Percentiles rank a stretch among this genome's conserved stretches.
Evolutionary conservation across 2,113 vertebrate genomes (phyloP).

Genomic region (Cardinalis cardinalis): DNA sequence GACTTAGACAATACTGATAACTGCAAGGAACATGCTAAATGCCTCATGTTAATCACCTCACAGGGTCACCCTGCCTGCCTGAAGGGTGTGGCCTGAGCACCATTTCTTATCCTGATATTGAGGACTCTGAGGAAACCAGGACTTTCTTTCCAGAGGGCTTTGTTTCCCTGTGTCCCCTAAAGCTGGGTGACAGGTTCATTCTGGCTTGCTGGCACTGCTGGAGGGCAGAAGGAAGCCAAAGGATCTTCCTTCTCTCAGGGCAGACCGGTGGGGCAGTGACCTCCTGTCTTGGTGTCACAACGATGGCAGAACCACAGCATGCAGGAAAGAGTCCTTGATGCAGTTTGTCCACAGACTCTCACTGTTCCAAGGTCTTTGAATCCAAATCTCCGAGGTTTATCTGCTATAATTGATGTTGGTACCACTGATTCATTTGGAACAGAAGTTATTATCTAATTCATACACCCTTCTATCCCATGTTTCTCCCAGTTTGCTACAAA

Average conservation of each 20-base stretch:
- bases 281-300: accelerated
- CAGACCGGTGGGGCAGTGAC: neutral
- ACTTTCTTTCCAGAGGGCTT: neutral
- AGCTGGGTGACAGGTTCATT: neutral
- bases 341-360: neutral
- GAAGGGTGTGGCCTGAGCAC: neutral
- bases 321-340: neutral
- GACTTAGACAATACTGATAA: neutral
- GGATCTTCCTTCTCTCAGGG: neutral
- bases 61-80: neutral
- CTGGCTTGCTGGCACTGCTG: neutral
- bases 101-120: neutral
- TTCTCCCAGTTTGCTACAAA: neutral
- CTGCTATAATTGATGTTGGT: neutral
- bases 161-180: neutral
- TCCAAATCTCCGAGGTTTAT: neutral
- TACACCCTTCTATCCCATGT: neutral
- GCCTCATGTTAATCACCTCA: neutral
- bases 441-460: neutral
- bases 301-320: accelerated
- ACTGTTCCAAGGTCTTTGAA: neutral
- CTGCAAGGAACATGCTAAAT: neutral
- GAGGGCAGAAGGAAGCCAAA: neutral
- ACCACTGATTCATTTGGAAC: neutral
- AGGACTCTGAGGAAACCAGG: neutral